Evolutionary conservation across 2,888 invertebrate genomes (phyloP), one percentile per base, ranked within the genome.

Genomic region (Troilus luridus): DNA sequence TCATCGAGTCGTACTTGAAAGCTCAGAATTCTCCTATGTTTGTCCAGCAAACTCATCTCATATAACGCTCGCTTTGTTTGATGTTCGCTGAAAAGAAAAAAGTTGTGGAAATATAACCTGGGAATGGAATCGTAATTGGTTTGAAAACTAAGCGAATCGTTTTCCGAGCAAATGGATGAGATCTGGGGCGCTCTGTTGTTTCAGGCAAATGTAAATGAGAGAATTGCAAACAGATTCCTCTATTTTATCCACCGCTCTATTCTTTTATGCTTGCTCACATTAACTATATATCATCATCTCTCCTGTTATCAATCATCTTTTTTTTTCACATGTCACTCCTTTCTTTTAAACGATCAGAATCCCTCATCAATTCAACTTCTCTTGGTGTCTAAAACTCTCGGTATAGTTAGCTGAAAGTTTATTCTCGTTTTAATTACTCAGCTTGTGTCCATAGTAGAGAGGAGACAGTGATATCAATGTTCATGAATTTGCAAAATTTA

Each of bases 51-150:
- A 27, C 41, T 41, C 14, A 41, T 14, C 27, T 41, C 27, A 8
- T 17, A 41, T 77, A 77, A 19, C 27, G 41, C 1, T 8, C 27
- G 19, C 41, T 19, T 7, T 41, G 10, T 8, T 77, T 1, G 17
- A 41, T 41, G 41, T 19, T 0, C 27, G 27, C 12, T 41, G 17
- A 41, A 77, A 77, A 77, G 41, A 19, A 77, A 77, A 41, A 77
- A 17, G 17, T 5, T 19, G 0, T 8, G 10, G 72, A 77, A 17
- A 77, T 41, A 41, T 77, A 41, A 77, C 7, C 27, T 17, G 72
- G 41, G 72, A 77, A 77, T 77, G 27, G 72, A 77, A 77, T 77
- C 19, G 72, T 77, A 77, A 77, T 77, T 77, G 72, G 72, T 41
- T 17, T 14, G 72, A 77, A 77, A 77, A 77, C 72, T 77, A 41